phyloP scores from a whole-genome alignment of 2,888 invertebrate genomes.

The Andrena haemorrhoa region DNA sequence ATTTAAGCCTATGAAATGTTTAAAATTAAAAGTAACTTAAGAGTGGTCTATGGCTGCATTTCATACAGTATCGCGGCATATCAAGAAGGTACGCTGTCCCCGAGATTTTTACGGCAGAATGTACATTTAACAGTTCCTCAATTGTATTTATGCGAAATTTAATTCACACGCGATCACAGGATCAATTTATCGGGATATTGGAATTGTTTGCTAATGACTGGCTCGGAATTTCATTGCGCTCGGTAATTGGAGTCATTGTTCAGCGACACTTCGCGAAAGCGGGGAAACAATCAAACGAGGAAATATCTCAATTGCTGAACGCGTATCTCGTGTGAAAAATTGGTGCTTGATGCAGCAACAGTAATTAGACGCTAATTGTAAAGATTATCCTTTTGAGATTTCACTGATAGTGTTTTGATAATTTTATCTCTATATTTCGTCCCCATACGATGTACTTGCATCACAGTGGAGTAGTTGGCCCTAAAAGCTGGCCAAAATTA shows the following conservation, averaged over 20 bases:
- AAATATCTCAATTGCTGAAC: constrained; percentile 11
- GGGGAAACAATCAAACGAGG: constrained; percentile 28
- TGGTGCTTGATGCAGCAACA: background rate
- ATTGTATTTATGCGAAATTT: constrained; percentile 12
- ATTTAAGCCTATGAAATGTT: no score
- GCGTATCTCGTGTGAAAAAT: background rate
- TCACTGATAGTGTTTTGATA: no score
- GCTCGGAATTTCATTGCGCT: constrained; percentile 41
- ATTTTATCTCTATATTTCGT: no score
- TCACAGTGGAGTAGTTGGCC: no score
- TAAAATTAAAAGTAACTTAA: no score
- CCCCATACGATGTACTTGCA: no score
- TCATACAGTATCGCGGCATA: background rate
- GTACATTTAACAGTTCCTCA: background rate
- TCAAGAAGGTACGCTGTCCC: background rate
- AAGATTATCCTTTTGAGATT: background rate
- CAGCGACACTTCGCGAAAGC: constrained; percentile 17
- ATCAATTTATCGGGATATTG: constrained; percentile 43
- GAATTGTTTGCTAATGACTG: constrained; percentile 37
- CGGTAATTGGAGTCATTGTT: constrained; percentile 31
- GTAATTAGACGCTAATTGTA: constrained; percentile 19
- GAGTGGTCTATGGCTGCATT: no score
- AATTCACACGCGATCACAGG: constrained; percentile 9
- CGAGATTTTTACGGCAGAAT: background rate
- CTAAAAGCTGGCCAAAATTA: no score